Evolutionary conservation across 2,797 vertebrate species (phyloP), one percentile per base, ranked within the genome.

Genomic region (Crypturellus tataupa): DNA sequence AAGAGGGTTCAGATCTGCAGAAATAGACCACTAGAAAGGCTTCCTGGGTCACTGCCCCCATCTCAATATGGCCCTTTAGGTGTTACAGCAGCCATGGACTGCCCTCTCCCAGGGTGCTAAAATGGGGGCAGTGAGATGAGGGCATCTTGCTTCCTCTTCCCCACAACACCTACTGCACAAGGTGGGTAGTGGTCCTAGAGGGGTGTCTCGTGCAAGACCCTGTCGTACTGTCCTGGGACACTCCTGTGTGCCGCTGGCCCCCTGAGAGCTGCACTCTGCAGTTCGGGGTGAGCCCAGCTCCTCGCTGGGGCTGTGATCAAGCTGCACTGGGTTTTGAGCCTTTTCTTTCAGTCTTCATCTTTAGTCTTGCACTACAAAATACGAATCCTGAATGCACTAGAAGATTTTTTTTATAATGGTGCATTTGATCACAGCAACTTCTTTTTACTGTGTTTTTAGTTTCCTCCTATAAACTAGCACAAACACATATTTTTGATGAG

Each of bases 121-220:
- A 42, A 7, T 37, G 27, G 5, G 16, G 2, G 2, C 6, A 18
- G 18, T 21, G 29, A 25, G 7, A 11, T 64, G 39, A 59, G 29
- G 1, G 1, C 37, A 49, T n/a, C 7, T 33, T 93, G 53, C 13
- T 59, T 88, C 42, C 40, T 55, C 35, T 80, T 59, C 64, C 49
- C 33, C 12, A 12, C 46, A 63, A 46, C 3, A 13, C 55, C 68
- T 55, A 39, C 2, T 3, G 15, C 65, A 56, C 27, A n/a, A n/a
- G n/a, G n/a, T n/a, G n/a, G 47, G 8, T 1, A 33, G 15, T 33
- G 33, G 8, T 14, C 18, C 53, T 58, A 51, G 56, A 0, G 1
- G 17, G 5, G 10, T 17, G 35, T 21, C 76, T 55, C 31, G 2
- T 5, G 21, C 15, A 11, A 11, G 14, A 12, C 27, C 62, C 53